Evolutionary conservation across 37 sponge, comb jelly and placozoan genomes (phyloP).

Genomic region (Ianthella basta): DNA sequence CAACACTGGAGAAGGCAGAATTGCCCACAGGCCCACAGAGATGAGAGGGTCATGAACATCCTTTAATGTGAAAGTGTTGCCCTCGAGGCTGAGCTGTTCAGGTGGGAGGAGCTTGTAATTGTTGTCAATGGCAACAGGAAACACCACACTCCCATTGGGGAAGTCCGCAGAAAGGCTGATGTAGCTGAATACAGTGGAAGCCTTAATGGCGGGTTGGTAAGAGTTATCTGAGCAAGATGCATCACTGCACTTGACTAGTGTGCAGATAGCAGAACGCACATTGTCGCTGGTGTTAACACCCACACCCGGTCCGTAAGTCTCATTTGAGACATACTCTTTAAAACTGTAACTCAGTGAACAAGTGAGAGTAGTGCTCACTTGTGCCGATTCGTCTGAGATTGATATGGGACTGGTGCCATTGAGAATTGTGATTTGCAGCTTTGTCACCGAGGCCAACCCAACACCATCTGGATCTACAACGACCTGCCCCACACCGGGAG

Average conservation of each 20-base stretch:
- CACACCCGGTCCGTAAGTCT: background rate
- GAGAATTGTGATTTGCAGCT: background rate
- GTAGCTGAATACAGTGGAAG: background rate
- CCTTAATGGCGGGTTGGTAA: background rate
- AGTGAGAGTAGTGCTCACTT: background rate
- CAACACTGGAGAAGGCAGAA: too few species aligned
- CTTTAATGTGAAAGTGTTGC: too few species aligned
- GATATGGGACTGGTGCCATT: background rate
- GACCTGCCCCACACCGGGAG: background rate
- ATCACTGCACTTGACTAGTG: background rate
- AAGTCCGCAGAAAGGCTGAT: background rate
- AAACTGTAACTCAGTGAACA: background rate
- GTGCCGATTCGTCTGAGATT: background rate
- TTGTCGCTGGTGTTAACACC: background rate
- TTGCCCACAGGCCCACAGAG: conserved; percentile 10
- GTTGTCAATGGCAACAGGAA: background rate
- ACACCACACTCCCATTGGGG: background rate
- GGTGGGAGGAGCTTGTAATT: background rate
- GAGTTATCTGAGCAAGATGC: background rate
- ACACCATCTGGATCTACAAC: too few species aligned
- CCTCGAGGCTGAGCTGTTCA: too few species aligned
- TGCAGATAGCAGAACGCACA: background rate
- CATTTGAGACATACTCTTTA: background rate
- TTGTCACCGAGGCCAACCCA: background rate
- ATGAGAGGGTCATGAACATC: conserved; percentile 16